Conservation (phyloP, 53 echinoderm and acorn worm species). For the Luidia sarsii region DNA sequence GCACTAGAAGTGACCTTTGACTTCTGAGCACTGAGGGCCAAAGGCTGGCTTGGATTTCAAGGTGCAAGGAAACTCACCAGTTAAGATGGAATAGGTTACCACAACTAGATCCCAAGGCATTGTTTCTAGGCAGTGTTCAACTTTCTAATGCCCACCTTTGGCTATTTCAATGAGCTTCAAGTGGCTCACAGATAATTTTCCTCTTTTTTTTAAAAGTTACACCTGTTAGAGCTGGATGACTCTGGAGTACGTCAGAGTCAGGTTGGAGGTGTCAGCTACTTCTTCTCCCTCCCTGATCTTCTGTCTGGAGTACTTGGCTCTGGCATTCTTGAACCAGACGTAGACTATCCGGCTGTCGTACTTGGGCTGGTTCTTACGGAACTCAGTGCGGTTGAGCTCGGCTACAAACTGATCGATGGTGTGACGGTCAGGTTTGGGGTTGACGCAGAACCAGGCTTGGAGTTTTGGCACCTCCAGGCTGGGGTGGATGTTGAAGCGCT, state of each 20-base stretch:
- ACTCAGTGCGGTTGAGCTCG: constrained; percentile 87
- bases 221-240: constrained; percentile 27
- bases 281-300: constrained; percentile 40
- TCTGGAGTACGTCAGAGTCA: constrained; percentile 43
- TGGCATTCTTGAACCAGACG: constrained; percentile 98
- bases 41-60: no score
- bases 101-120: neutral
- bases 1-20: no score
- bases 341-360: constrained; percentile 87
- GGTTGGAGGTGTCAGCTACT: constrained; percentile 34
- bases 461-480: constrained; percentile 90
- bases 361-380: constrained; percentile 83
- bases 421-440: constrained; percentile 85
- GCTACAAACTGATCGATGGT: constrained; percentile 84
- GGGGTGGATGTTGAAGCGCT: constrained; percentile 94
- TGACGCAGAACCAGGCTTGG: constrained; percentile 85
- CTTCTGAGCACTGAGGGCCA: no score
- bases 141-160: neutral
- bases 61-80: neutral
- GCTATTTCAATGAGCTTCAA: neutral
- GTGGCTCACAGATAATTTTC: neutral
- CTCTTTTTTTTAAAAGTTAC: no score
- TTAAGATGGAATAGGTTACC: neutral
- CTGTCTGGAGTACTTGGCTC: constrained; percentile 87
- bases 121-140: neutral